Base-by-base conservation (phyloP, 92 coral and sea anemone genomes). In the Bergia sp. region DNA sequence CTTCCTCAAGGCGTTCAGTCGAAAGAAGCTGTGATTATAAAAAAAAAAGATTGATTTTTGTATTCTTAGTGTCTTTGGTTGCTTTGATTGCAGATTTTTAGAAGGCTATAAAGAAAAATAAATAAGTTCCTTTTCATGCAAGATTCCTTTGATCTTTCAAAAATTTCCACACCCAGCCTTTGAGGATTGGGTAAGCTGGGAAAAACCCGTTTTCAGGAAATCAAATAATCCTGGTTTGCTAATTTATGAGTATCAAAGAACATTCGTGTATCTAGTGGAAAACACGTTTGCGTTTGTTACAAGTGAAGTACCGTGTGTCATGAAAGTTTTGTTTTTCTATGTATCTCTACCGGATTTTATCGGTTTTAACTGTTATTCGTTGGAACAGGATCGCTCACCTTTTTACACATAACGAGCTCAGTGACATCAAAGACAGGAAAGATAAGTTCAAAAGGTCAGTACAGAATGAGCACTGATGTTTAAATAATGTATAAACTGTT, bases 401-500 rank as follows among this genome's bases (percentile, higher is more conserved):
- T 39, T 97, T 96, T 81, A 96, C 91, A 42, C 97, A 95, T 58
- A 91, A 92, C 85, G 96, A 97, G 55, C 89, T 97, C 41, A 95
- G 94, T 81, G 98, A 92, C 73, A 92, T 97, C 11, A 95, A 93
- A 88, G 99, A 97, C 88, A 96, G 96, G 37, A 96, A 97, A 85
- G 98, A 97, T 86, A 97, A 96, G 79, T 97, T 97, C 77, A 97
- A 97, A 86, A 97, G 99, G 99, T 96, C 12, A 67, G 73, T 42
- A 18, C 5, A 3, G 21, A 16, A 16, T 61, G 16, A 0, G 16
- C 67, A 16, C 21, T 61, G 21, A 61, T 15, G 3, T 15, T 15
- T 2, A 61, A 15, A 18, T 61, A 61, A 58, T 58, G 13, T 5
- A 9, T 57, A 57, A 18, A 5, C 0, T 57, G 20, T 57, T 11